Conservation (phyloP, 1,140 invertebrate species). For the Drosophila virilis region DNA sequence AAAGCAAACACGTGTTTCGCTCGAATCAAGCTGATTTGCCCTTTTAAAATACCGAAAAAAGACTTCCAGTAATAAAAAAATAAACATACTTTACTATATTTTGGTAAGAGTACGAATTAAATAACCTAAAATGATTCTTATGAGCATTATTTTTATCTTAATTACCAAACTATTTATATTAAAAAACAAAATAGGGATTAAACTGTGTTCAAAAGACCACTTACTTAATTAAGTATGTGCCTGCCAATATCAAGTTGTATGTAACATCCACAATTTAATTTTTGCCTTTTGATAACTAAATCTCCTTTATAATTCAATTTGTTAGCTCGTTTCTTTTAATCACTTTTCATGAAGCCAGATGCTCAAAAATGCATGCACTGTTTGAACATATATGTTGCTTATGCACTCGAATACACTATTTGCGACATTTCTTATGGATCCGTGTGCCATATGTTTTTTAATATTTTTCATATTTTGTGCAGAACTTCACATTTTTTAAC, state of each 20-base stretch:
- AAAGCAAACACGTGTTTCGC: no score
- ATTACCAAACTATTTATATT: no score
- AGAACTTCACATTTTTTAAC: constrained; percentile 50
- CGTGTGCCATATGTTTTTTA: constrained; percentile 19
- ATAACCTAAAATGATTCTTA: no score
- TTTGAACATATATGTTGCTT: neutral
- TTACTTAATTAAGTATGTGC: neutral
- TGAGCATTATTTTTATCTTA: no score
- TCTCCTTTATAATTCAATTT: neutral
- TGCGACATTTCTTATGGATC: constrained; percentile 42
- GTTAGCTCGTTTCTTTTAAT: neutral
- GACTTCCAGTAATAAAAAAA: no score
- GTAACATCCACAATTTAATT: neutral
- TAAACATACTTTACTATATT: no score
- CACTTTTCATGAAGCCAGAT: no score
- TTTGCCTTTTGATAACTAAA: neutral
- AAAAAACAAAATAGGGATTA: no score
- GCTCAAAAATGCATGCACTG: neutral
- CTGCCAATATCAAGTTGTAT: neutral
- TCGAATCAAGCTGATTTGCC: no score
- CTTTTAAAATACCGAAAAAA: no score
- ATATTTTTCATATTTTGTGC: constrained; percentile 50
- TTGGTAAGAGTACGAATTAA: no score
- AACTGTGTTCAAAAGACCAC: neutral
- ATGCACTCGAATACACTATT: neutral